Base-by-base conservation (phyloP, 2,797 vertebrate genomes). In the Scolopax rusticola region DNA sequence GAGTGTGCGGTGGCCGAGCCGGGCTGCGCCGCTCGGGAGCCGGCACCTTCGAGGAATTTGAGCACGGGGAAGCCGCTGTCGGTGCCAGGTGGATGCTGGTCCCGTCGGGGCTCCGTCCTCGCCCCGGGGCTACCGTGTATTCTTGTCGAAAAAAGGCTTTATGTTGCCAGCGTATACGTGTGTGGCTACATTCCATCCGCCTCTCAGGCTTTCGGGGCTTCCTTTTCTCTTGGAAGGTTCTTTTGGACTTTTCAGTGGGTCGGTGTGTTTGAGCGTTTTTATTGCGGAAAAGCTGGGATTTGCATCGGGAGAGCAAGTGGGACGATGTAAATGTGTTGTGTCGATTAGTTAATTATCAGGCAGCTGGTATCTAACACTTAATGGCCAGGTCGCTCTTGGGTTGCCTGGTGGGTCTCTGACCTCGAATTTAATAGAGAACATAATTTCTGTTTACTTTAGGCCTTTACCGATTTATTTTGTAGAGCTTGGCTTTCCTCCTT, bases 11-110 rank as follows among this genome's bases (percentile, higher is more conserved):
- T 40, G 74, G 6, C 20, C 1, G 60, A 68, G 76, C 48, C 61
- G 15, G 79, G 59, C 71, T 3, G 84, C 24, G 43, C n/a, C 6
- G 38, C 60, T 40, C 21, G 36, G 41, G 74, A 45, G 63, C 73
- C 28, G 54, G 5, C 73, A 59, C 95, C 93, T 93, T 93, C 93
- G 40, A 93, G 91, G 94, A 84, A 89, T 41, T 53, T 7, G 15
- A 27, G 8, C 64, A 11, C 3, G 33, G 1, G 14, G 5, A 11
- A 77, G 56, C n/a, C 3, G 24, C 78, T 5, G 7, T 3, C 14
- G 53, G 84, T 64, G 69, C 84, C 57, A 9, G 77, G 81, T 57
- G 61, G 51, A 43, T 87, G 95, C 48, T 15, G 11, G 24, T 45
- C 24, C 28, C 19, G 15, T 5, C 8, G 28, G 36, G 63, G 13